Percentiles rank a stretch among this genome's conserved stretches.
These are phyloP conservation scores for Neoscelio sp. DNA, from an alignment of 2,888 invertebrate species.

Conservation along the genomic window DNA sequence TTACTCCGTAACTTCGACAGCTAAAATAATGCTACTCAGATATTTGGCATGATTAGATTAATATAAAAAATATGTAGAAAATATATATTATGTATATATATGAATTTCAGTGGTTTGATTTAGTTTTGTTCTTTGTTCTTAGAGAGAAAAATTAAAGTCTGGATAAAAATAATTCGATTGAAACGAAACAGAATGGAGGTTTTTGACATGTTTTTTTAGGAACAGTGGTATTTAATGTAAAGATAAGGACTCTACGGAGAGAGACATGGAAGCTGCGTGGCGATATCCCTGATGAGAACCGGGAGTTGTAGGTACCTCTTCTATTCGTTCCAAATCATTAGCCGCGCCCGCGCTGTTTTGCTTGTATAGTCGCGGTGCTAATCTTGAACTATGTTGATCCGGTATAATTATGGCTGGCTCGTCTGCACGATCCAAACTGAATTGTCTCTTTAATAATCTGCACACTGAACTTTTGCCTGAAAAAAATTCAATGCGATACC, in stretches of 20 bases:
- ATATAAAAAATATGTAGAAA: slow-evolving; percentile 67
- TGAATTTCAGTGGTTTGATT: slow-evolving; percentile 35
- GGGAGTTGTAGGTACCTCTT: slow-evolving; percentile 86
- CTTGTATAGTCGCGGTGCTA: slow-evolving; percentile 84
- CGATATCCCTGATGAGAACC: slow-evolving; percentile 77
- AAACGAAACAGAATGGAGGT: slow-evolving; percentile 70
- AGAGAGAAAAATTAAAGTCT: slow-evolving; percentile 29
- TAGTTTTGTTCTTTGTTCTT: slow-evolving; percentile 14
- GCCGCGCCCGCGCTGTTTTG: slow-evolving; percentile 89
- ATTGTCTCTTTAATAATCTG: slow-evolving; percentile 87
- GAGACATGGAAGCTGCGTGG: slow-evolving; percentile 81
- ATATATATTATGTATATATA: slow-evolving; percentile 60
- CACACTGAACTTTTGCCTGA: slow-evolving; percentile 71
- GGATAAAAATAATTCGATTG: slow-evolving; percentile 56
- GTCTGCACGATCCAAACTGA: slow-evolving; percentile 88
- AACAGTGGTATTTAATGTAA: slow-evolving; percentile 81
- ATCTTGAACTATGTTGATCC: slow-evolving; percentile 64
- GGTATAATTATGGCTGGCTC: slow-evolving; percentile 77
- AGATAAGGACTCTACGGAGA: slow-evolving; percentile 82
- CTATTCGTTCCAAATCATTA: slow-evolving; percentile 88
- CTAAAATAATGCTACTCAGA: slow-evolving; percentile 51
- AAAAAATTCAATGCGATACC: slow-evolving; percentile 10
- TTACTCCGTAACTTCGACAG: slow-evolving; percentile 16
- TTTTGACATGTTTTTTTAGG: slow-evolving; percentile 34
- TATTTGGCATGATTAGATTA: slow-evolving; percentile 48